phyloP scores from a whole-genome alignment of 2,888 invertebrate species.

The Melinopterus prodromus region DNA sequence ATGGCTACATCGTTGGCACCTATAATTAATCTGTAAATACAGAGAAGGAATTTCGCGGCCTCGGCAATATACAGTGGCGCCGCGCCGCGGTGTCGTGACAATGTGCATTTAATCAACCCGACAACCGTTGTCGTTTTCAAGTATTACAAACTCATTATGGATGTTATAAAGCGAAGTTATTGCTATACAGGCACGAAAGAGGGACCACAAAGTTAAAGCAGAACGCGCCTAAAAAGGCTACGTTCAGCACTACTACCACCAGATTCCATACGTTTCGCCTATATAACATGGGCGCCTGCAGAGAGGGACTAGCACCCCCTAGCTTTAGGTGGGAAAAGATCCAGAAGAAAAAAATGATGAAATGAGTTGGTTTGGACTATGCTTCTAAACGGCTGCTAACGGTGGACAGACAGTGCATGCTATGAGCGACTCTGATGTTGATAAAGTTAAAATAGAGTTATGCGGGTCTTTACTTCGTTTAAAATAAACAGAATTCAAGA shows the following conservation, averaged over 20 bases:
- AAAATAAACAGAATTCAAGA: not conserved
- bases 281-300: too few species aligned
- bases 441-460: not conserved
- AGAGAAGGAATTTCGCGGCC: constrained; percentile 12
- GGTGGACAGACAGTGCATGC: too few species aligned
- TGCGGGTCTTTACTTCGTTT: not conserved
- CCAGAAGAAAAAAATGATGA: too few species aligned
- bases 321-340: too few species aligned
- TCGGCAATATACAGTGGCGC: constrained; percentile 7
- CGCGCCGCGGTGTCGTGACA: constrained; percentile 17
- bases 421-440: too few species aligned
- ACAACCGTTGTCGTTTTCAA: constrained; percentile 13
- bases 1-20: constrained; percentile 22
- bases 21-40: constrained; percentile 25
- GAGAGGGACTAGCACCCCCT: too few species aligned
- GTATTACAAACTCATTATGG: constrained; percentile 14
- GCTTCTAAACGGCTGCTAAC: too few species aligned
- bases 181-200: not conserved
- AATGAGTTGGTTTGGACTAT: too few species aligned
- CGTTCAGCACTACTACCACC: not conserved
- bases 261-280: too few species aligned
- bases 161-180: not conserved
- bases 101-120: constrained; percentile 18
- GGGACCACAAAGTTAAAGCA: not conserved
- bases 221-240: not conserved